These are phyloP conservation scores for Keiferia lycopersicella DNA, from an alignment of 2,888 invertebrate species.

Conservation along the genomic window DNA sequence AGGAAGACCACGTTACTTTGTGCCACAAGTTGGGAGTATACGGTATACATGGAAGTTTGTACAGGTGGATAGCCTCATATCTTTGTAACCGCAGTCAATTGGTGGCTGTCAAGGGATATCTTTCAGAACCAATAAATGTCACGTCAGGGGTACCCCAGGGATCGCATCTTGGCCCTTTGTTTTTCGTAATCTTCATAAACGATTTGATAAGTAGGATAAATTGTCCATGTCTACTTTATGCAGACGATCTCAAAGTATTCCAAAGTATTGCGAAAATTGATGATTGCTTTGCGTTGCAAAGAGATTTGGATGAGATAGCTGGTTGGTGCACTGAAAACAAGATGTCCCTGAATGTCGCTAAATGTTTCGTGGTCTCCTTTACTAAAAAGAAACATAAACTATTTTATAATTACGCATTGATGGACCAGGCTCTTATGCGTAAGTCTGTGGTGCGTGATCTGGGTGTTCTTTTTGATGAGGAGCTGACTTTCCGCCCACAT, in stretches of 20 bases:
- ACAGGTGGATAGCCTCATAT: slow-evolving; percentile 17
- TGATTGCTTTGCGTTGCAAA: neutral
- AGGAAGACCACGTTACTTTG: slow-evolving; percentile 20
- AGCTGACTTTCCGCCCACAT: neutral
- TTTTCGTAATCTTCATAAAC: neutral
- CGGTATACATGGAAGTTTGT: slow-evolving; percentile 21
- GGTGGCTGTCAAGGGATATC: neutral
- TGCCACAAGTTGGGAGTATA: slow-evolving; percentile 17
- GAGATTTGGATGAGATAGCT: neutral
- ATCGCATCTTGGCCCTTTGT: slow-evolving; percentile 19
- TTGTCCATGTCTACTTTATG: neutral
- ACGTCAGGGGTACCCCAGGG: slow-evolving; percentile 20
- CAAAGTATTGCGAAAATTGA: neutral
- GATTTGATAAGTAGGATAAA: neutral
- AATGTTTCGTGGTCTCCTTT: slow-evolving; percentile 18
- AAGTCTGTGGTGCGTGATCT: slow-evolving; percentile 2
- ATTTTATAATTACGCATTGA: neutral
- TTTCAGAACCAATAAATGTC: neutral
- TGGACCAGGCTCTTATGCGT: neutral
- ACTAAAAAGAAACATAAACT: neutral
- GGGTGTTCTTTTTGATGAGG: slow-evolving; percentile 4
- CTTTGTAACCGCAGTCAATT: slow-evolving; percentile 10
- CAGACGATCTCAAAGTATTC: slow-evolving; percentile 15
- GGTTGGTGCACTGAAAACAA: slow-evolving; percentile 7
- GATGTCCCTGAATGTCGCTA: slow-evolving; percentile 9